phyloP scores from a whole-genome alignment of 2,888 invertebrate species.

The Tiliacea citrago region DNA sequence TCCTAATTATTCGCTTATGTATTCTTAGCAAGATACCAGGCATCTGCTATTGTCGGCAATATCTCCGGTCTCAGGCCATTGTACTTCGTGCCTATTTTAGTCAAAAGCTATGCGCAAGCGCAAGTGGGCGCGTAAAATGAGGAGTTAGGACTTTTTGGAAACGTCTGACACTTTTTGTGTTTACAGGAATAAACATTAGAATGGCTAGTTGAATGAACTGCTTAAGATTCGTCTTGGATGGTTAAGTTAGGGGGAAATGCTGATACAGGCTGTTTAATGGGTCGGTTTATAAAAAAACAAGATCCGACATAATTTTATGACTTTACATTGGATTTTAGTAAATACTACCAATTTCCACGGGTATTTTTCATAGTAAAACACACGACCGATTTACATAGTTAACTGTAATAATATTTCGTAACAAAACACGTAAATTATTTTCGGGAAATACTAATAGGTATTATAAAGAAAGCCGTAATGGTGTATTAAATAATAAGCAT shows the following conservation, averaged over 20 bases:
- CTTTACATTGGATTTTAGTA: not conserved
- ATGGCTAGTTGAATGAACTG: conserved; percentile 40
- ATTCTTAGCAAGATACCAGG: conserved; percentile 41
- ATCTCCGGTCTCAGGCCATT: conserved; percentile 55
- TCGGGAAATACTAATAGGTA: not conserved
- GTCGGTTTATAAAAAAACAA: not conserved
- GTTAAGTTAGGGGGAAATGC: not conserved
- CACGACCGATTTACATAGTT: not conserved
- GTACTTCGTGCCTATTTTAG: conserved; percentile 65
- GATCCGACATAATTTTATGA: not conserved
- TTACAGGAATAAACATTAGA: conserved; percentile 40
- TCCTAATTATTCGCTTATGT: not conserved
- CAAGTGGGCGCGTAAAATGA: conserved; percentile 35
- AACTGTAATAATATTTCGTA: conserved; percentile 2
- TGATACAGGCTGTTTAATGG: not conserved
- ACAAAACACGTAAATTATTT: conserved; percentile 16
- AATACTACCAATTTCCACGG: not conserved
- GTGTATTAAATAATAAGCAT: conserved; percentile 21
- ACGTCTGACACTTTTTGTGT: conserved; percentile 42
- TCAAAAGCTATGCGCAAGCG: conserved; percentile 56
- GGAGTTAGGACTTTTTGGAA: conserved; percentile 51
- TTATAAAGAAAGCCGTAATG: conserved; percentile 12
- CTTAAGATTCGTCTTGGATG: not conserved
- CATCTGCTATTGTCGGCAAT: conserved; percentile 51
- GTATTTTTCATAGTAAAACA: too few relatives aligned